These are phyloP conservation scores for Drosophila teissieri DNA, from an alignment of 1,140 invertebrate species.

Conservation along the genomic window DNA sequence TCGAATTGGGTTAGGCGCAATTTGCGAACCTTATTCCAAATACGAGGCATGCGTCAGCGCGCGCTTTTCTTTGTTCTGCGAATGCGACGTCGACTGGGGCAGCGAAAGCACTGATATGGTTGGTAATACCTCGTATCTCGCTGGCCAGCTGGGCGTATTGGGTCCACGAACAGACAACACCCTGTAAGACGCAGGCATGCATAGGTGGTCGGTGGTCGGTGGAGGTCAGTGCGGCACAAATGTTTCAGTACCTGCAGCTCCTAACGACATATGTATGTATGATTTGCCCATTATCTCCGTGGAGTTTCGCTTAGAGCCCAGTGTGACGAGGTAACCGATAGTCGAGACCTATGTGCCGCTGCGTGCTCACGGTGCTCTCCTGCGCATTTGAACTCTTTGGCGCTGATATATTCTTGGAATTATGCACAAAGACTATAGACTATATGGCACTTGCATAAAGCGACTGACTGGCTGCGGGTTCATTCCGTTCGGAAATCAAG, in stretches of 20 bases:
- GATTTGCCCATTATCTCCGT: too few species aligned
- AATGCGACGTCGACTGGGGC: slow-evolving; percentile 5
- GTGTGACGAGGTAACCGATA: not conserved
- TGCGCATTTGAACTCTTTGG: slow-evolving; percentile 38
- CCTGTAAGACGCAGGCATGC: too few species aligned
- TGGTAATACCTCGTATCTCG: slow-evolving; percentile 13
- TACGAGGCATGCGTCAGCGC: slow-evolving; percentile 55
- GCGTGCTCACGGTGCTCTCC: slow-evolving; percentile 14
- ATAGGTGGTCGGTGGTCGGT: too few species aligned
- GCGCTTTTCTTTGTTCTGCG: slow-evolving; percentile 36
- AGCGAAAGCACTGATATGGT: slow-evolving; percentile 21
- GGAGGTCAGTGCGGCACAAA: too few species aligned
- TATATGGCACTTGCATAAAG: slow-evolving; percentile 19
- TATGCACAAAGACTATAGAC: slow-evolving; percentile 50
- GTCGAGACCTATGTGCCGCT: not conserved
- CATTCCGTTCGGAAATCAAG: slow-evolving; percentile 23
- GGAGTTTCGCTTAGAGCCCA: too few species aligned
- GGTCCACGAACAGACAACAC: not conserved
- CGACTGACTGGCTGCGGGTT: slow-evolving; percentile 12
- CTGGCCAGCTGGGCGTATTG: not conserved
- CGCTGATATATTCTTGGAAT: slow-evolving; percentile 51
- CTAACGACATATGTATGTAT: too few species aligned
- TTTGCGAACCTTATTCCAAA: slow-evolving; percentile 26
- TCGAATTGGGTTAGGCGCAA: slow-evolving; percentile 74
- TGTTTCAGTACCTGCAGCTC: too few species aligned